Base-by-base conservation (phyloP, 2,113 vertebrate genomes). In the Pongo pygmaeus region DNA sequence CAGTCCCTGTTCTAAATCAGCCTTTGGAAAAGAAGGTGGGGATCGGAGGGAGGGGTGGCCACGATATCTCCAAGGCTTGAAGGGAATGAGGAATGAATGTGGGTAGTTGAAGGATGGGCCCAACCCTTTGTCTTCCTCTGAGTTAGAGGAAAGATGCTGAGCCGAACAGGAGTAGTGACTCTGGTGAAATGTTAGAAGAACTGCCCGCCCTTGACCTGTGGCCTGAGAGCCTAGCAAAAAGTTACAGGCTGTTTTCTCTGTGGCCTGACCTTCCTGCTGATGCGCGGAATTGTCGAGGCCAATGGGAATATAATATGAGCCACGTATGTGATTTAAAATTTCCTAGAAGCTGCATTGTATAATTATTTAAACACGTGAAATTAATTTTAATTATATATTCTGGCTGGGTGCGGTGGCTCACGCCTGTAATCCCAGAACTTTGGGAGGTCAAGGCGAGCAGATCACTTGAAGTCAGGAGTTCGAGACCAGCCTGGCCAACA, bases 121-220 rank as follows among this genome's bases (percentile, higher is more conserved):
- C 4, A 5, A 5, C 61, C 6, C 11, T 69, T 52, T 30, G n/a
- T 40, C 27, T 75, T 81, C 50, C 17, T 27, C 30, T 38, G 74
- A 55, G 11, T 38, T n/a, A 4, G 22, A 38, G 75, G 16, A n/a
- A n/a, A 25, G 64, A 74, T 43, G 18, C 50, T 6, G 18, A 27
- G 8, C 38, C 3, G 22, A 32, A 91, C 22, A 25, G 67, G 77
- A 93, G 27, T 27, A 93, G 32, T 27, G 52, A 27, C 52, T 75
- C n/a, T 0, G 43, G 40, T 35, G 25, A 46, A 55, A 32, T n/a
- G 6, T 35, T 46, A 2, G 64, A 46, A 87, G 95, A 59, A 20
- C 52, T 55, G 52, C 18, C 30, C 4, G 69, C 79, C 0, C 20
- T 5, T 32, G 1, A 35, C 0, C 0, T 11, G 38, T 57, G 80